phyloP scores from a whole-genome alignment of 2,888 invertebrate species.

The Acrobasis repandana region DNA sequence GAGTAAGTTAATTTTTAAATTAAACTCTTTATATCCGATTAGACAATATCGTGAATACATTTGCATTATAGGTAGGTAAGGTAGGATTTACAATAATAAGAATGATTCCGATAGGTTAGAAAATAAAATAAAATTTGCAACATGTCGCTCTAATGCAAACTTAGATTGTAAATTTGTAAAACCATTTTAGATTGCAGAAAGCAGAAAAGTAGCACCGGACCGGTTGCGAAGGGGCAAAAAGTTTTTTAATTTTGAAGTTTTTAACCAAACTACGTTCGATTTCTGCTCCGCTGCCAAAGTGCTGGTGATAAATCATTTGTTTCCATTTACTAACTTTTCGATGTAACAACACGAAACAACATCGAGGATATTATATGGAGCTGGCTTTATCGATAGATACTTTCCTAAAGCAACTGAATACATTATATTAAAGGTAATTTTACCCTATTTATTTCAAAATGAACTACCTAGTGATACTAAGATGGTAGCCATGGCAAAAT shows the following conservation, averaged over 20 bases:
- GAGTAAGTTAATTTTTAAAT: too few relatives aligned
- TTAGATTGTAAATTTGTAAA: conserved; percentile 7
- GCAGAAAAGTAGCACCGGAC: conserved; percentile 18
- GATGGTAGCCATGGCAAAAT: too few relatives aligned
- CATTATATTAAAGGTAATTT: too few relatives aligned
- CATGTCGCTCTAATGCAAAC: neutral
- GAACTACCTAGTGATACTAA: too few relatives aligned
- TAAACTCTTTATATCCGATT: too few relatives aligned
- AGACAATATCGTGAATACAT: too few relatives aligned
- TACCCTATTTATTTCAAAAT: too few relatives aligned
- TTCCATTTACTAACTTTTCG: conserved; percentile 15
- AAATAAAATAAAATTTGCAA: neutral
- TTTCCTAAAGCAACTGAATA: too few relatives aligned
- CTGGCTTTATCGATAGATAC: neutral
- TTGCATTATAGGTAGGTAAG: too few relatives aligned
- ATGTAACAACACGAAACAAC: neutral
- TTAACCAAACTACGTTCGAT: conserved; percentile 28
- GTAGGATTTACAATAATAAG: too few relatives aligned
- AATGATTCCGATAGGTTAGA: too few relatives aligned
- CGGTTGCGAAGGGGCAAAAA: conserved; percentile 33
- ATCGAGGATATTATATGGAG: neutral
- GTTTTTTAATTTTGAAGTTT: conserved; percentile 57
- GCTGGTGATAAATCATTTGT: conserved; percentile 29
- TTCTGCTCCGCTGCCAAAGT: conserved; percentile 24
- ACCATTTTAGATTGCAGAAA: conserved; percentile 22